Base-by-base conservation (phyloP, 2,113 vertebrate genomes). In the Pseudois nayaur region DNA sequence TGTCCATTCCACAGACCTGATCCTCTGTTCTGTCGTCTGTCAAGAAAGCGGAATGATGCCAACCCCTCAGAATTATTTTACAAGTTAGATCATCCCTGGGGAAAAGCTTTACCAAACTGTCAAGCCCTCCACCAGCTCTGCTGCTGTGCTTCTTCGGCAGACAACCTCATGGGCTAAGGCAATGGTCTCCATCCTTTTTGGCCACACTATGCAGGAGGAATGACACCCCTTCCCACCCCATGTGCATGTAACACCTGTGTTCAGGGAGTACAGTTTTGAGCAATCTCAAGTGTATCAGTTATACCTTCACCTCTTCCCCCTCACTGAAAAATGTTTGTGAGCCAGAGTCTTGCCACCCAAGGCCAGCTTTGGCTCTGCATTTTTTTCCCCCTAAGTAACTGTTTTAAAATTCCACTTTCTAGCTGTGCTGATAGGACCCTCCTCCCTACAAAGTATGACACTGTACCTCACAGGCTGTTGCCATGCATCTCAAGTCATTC, bases 201-300 rank as follows among this genome's bases (percentile, higher is more conserved):
- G 33, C 55, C 54, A 54, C 21, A 29, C 16, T 6, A 0, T 3
- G 29, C 64, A 29, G 2, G 50, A 29, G 7, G 14, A 21, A 62
- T 16, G 48, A 36, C 0, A 2, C 57, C 31, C 10, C 10, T 6
- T 21, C 17, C 64, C n/a, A 25, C 3, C n/a, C 9, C 19, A 5
- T 8, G 48, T 52, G 48, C 5, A 3, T 23, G 23, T n/a, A 43
- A 40, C 1, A 2, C 87, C 8, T 2, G 43, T 52, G 31, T 33
- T 40, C 52, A 33, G 62, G 31, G 27, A 59, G 3, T 6, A 43
- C 25, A 13, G 59, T 55, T 94, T 15, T 45, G 57, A 83, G 11
- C 31, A 16, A 8, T 40, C 23, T n/a, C 62, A 33, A 5, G 23
- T 25, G 33, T 19, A 12, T 79, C 14, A 40, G 52, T 40, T 25